Evolutionary conservation across 2,888 invertebrate species (phyloP), one percentile per base, ranked within the genome.

Genomic region (Mactromeris polynyma): DNA sequence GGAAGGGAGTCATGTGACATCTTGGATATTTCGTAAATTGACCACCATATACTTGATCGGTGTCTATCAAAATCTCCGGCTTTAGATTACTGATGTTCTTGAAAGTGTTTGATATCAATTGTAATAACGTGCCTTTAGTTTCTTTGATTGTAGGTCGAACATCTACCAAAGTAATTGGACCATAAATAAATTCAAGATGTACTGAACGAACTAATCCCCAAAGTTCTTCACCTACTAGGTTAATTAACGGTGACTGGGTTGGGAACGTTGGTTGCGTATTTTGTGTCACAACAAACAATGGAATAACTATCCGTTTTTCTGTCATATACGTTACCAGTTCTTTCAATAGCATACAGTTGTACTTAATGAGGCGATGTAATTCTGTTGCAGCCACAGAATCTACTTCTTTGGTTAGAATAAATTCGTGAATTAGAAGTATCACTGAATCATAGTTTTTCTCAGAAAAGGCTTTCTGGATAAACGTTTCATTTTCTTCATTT

Each of bases 181-280:
- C 81, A 54, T 81, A 36, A 7, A 78, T 78, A 9, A 81, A 82
- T 26, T 86, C 86, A 19, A 77, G 2, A 31, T 82, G 40, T 0
- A 86, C 46, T 38, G 86, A 81, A 1, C 86, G 81, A 36, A 86
- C 86, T 17, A 82, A 82, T 14, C 86, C 86, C 86, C 86, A 86
- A 26, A 86, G 73, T 77, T 86, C 86, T 11, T 51, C 54, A 19
- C 86, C 86, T 6, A 58, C 40, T 33, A 85, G 4, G 33, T 58
- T 85, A 3, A 84, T 78, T 7, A 14, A 14, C 17, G 33, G 11
- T n/a, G 31, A 21, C 0, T 54, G 33, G 0, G n/a, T 19, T 11
- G n/a, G 40, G 40, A 84, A 54, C 0, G n/a, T 73, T 2, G 78
- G n/a, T 78, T 78, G 84, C 36, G 84, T 54, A 38, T 84, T 84